These are phyloP conservation scores for Acanthosepion pharaonis DNA, from an alignment of 2,888 invertebrate species.

Conservation along the genomic window DNA sequence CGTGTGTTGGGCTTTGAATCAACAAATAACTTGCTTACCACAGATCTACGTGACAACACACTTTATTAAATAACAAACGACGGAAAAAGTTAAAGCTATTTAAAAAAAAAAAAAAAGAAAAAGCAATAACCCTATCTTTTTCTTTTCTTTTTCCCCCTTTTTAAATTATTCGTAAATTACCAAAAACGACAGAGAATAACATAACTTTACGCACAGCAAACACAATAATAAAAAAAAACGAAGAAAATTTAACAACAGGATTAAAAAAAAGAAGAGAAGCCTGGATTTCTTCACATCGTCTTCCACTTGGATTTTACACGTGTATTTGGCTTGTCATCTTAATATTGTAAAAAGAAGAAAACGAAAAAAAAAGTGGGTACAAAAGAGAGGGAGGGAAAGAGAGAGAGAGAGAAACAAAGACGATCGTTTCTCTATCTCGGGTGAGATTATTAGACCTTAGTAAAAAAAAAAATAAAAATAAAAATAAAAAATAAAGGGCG, in stretches of 20 bases:
- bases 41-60: neutral
- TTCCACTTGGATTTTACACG: neutral
- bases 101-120: too few species aligned
- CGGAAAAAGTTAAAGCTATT: neutral
- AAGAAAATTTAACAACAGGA: neutral
- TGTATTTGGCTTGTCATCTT: neutral
- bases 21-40: neutral
- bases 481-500: neutral
- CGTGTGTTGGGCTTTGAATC: conserved; percentile 2
- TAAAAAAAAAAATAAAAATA: too few species aligned
- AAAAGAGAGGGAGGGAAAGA: neutral
- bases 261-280: neutral
- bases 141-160: neutral
- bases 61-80: neutral
- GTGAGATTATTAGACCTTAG: neutral
- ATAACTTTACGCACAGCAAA: neutral
- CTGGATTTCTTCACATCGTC: conserved; percentile 11
- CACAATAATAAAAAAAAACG: neutral
- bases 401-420: conserved; percentile 14
- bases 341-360: conserved; percentile 33
- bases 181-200: neutral
- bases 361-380: neutral
- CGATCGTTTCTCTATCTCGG: neutral
- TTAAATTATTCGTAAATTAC: neutral
- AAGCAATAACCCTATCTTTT: neutral